Percentiles rank a stretch among this genome's conserved stretches.
Conservation (phyloP, 2,797 vertebrate genomes). For the Tadarida brasiliensis region DNA sequence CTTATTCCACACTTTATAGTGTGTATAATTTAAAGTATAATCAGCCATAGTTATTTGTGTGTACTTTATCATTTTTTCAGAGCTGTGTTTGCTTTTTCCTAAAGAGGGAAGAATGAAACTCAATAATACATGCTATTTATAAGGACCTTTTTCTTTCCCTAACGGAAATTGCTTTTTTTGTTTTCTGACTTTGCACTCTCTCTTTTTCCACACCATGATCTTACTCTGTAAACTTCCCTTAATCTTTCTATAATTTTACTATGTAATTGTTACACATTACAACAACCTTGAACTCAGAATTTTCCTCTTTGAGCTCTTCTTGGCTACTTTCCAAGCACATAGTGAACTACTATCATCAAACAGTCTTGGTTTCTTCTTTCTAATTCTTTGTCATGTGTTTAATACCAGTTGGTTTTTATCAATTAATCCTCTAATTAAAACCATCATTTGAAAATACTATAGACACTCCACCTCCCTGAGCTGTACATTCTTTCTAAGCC, state of each 20-base stretch:
- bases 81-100: constrained; percentile 33
- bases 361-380: constrained; percentile 15
- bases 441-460: constrained; percentile 14
- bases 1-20: background rate
- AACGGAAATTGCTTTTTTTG: background rate
- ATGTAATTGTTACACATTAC: constrained; percentile 22
- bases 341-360: constrained; percentile 23
- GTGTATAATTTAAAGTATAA: background rate
- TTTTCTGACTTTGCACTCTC: background rate
- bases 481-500: constrained; percentile 22
- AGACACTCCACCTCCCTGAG: background rate
- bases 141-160: constrained; percentile 1
- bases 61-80: constrained; percentile 41
- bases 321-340: background rate
- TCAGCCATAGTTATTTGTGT: constrained; percentile 10
- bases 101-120: background rate
- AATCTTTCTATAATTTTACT: background rate
- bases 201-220: background rate
- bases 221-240: constrained; percentile 31
- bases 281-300: background rate
- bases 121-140: constrained; percentile 11
- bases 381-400: background rate
- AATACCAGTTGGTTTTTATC: constrained; percentile 42
- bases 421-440: constrained; percentile 37
- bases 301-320: background rate